Conservation (phyloP, 2,797 vertebrate species). For the Dromococcyx pavoninus region DNA sequence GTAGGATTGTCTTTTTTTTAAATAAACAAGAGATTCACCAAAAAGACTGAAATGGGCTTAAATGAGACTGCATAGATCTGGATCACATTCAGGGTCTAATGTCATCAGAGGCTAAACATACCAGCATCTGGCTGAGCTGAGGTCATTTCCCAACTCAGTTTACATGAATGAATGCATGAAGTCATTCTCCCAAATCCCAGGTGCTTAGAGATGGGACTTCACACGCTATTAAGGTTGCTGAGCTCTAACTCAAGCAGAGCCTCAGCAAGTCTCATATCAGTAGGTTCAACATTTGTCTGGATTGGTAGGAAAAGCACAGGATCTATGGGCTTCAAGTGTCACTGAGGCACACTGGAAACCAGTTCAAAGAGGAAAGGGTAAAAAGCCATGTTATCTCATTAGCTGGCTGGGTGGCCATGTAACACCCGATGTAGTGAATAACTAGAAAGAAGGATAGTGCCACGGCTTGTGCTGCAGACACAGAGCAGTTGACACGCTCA, state of each 20-base stretch:
- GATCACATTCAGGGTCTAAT: not conserved
- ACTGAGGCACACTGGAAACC: not conserved
- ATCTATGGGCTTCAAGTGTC: not conserved
- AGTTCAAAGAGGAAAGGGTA: not conserved
- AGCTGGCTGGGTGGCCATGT: not conserved
- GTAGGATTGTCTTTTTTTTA: not conserved
- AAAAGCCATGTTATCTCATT: rapidly evolving
- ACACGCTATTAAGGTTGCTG: not conserved
- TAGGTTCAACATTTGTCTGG: not conserved
- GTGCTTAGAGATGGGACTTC: not conserved
- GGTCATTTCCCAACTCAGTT: not conserved
- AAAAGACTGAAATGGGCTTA: not conserved
- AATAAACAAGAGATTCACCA: not conserved
- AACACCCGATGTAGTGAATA: not conserved
- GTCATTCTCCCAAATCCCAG: not conserved
- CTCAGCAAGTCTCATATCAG: not conserved
- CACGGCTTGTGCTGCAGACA: not conserved
- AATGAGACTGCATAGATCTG: not conserved
- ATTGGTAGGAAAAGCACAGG: not conserved
- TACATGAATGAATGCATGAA: not conserved
- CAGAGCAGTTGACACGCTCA: rapidly evolving
- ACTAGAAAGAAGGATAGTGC: not conserved
- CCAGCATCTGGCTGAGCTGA: not conserved
- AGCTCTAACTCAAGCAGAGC: not conserved
- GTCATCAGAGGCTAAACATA: not conserved